A percentile compares a stretch with the other conserved stretches of the same genome.
phyloP scores from a whole-genome alignment of 1,140 invertebrate species.

The Drosophila orosa region DNA sequence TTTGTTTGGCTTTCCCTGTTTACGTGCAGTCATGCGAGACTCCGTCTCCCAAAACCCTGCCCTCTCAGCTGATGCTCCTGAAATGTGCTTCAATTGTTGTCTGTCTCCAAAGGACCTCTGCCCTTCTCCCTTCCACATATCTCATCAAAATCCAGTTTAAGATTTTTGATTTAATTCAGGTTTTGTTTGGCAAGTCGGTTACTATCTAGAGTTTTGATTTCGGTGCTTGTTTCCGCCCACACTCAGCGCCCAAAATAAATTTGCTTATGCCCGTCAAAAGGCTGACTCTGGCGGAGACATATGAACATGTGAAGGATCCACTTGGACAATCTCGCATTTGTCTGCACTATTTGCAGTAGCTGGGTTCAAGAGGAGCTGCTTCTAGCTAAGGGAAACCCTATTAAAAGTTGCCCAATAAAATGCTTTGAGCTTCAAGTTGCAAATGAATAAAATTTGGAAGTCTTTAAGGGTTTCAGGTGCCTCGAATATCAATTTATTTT shows the following conservation, averaged over 20 bases:
- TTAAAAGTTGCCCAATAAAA: constrained; percentile 2
- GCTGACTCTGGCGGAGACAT: constrained; percentile 38
- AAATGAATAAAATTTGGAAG: constrained; percentile 8
- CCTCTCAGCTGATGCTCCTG: constrained; percentile 12
- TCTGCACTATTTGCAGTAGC: constrained; percentile 9
- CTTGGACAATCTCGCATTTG: constrained; percentile 11
- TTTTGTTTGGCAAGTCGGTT: constrained; percentile 52
- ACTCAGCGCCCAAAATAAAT: constrained; percentile 29
- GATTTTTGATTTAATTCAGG: constrained; percentile 79
- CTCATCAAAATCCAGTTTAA: constrained; percentile 80
- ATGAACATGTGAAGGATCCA: constrained; percentile 32
- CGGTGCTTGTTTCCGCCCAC: not conserved
- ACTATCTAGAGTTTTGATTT: constrained; percentile 30
- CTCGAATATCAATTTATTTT: not conserved
- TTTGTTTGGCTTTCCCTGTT: constrained; percentile 67
- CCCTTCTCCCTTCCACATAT: not conserved
- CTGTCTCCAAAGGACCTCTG: constrained; percentile 17
- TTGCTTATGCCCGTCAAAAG: constrained; percentile 55
- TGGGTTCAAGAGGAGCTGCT: not conserved
- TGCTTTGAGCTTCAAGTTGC: not conserved
- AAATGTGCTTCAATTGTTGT: constrained; percentile 61
- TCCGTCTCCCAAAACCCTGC: constrained; percentile 8
- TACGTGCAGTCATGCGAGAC: constrained; percentile 52
- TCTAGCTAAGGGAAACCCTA: not conserved
- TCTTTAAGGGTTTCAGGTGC: not conserved